Conservation (phyloP, 2,797 vertebrate genomes). For the Monodelphis domestica region DNA sequence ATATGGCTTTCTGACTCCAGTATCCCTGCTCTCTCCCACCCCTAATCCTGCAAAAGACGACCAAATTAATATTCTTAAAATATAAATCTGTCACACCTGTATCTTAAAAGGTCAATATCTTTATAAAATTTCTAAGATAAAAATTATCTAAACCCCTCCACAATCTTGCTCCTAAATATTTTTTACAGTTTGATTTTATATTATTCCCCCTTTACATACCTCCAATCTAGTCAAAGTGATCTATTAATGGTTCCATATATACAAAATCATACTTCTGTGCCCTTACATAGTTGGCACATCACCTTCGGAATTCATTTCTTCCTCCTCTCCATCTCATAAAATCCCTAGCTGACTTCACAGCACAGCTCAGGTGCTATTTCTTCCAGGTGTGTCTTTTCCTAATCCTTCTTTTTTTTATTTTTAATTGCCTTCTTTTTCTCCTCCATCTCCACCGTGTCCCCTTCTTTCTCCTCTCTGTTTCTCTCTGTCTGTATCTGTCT, state of each 20-base stretch:
- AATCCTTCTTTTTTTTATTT: background rate
- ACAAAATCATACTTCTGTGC: background rate
- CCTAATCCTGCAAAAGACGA: background rate
- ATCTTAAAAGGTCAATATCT: background rate
- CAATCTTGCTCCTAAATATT: background rate
- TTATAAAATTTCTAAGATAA: background rate
- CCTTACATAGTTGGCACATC: background rate
- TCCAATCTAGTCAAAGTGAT: background rate
- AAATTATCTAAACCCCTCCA: too few species aligned
- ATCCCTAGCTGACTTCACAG: background rate
- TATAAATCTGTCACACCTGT: background rate
- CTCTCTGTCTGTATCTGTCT: too few species aligned
- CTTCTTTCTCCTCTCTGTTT: too few species aligned
- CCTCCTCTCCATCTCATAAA: background rate
- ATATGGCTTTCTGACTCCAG: background rate
- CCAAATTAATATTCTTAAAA: background rate
- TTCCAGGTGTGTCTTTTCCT: background rate
- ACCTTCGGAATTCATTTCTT: background rate
- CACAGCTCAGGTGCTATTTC: background rate
- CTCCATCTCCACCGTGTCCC: too few species aligned
- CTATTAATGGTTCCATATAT: background rate
- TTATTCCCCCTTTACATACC: background rate
- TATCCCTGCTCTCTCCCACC: fast-evolving
- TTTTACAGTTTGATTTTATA: background rate
- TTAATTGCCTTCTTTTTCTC: background rate